Evolutionary conservation across 2,113 vertebrate species (phyloP).

Genomic region (Mugil cephalus): DNA sequence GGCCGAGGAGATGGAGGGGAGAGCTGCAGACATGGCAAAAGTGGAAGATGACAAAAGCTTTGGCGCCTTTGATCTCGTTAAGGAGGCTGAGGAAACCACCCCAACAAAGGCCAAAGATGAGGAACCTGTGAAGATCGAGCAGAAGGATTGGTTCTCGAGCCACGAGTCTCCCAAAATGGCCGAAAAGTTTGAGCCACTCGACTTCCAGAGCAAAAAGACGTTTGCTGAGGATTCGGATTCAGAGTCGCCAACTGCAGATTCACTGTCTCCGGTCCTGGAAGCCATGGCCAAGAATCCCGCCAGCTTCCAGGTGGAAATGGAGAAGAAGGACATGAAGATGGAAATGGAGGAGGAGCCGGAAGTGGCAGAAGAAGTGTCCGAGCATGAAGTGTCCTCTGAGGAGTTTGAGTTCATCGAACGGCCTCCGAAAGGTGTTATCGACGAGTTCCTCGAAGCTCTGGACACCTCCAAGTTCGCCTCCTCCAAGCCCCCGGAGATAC

Average conservation of each 20-base stretch:
- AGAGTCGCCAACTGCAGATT: slow-evolving; percentile 83
- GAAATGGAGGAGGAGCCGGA: slow-evolving; percentile 78
- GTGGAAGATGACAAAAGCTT: slow-evolving; percentile 84
- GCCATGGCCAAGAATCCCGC: slow-evolving; percentile 82
- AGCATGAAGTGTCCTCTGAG: slow-evolving; percentile 85
- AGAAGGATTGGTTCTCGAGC: slow-evolving; percentile 79
- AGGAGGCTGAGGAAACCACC: slow-evolving; percentile 85
- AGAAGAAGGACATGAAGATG: slow-evolving; percentile 60
- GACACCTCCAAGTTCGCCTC: slow-evolving; percentile 80
- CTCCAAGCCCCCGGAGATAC: slow-evolving; percentile 72
- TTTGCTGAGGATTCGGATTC: slow-evolving; percentile 79
- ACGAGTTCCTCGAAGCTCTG: slow-evolving; percentile 84
- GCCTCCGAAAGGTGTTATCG: slow-evolving; percentile 79
- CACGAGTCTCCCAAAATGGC: slow-evolving; percentile 69
- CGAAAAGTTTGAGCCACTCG: slow-evolving; percentile 73
- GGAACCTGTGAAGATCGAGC: slow-evolving; percentile 61
- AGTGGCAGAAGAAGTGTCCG: slow-evolving; percentile 77
- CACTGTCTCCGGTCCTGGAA: slow-evolving; percentile 84
- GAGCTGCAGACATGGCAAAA: slow-evolving; percentile 56
- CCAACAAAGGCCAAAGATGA: slow-evolving; percentile 76
- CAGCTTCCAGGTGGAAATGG: slow-evolving; percentile 79
- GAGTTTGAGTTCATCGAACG: slow-evolving; percentile 87
- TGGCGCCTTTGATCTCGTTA: slow-evolving; percentile 93
- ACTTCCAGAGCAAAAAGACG: slow-evolving; percentile 69
- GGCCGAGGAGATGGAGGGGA: slow-evolving; percentile 81